These are phyloP conservation scores for Pangasius mekongensis DNA, from an alignment of 2,797 vertebrate species.

Conservation along the genomic window DNA sequence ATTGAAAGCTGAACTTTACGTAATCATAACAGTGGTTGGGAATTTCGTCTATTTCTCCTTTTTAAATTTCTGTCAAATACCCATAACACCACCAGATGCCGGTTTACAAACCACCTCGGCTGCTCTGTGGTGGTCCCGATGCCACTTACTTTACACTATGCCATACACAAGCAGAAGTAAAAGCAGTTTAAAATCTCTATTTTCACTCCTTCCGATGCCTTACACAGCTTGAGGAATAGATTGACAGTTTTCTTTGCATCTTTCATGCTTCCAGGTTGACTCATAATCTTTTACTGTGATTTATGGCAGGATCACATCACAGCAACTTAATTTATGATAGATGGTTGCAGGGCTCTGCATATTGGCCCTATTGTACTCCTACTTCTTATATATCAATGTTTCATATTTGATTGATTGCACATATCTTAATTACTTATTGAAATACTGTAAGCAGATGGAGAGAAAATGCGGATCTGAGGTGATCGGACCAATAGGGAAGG, in stretches of 20 bases:
- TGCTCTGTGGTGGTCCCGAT: neutral
- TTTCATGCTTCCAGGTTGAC: slow-evolving; percentile 31
- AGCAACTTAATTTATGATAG: slow-evolving; percentile 3
- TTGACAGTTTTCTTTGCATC: slow-evolving; percentile 18
- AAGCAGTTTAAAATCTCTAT: neutral
- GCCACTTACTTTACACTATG: neutral
- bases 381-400: slow-evolving; percentile 5
- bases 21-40: neutral
- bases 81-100: neutral
- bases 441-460: slow-evolving; percentile 36
- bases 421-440: slow-evolving; percentile 30
- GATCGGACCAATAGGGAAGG: neutral
- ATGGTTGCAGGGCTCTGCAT: neutral
- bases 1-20: neutral
- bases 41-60: neutral
- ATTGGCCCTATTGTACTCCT: slow-evolving; percentile 2
- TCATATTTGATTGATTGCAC: slow-evolving; percentile 14
- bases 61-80: neutral
- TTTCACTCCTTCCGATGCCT: neutral
- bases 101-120: neutral
- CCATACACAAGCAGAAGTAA: neutral
- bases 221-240: neutral
- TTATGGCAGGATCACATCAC: slow-evolving; percentile 5
- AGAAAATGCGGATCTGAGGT: neutral
- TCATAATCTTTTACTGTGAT: slow-evolving; percentile 21